These are phyloP conservation scores for Ophonus ardosiacus DNA, from an alignment of 2,888 invertebrate species.

Conservation along the genomic window DNA sequence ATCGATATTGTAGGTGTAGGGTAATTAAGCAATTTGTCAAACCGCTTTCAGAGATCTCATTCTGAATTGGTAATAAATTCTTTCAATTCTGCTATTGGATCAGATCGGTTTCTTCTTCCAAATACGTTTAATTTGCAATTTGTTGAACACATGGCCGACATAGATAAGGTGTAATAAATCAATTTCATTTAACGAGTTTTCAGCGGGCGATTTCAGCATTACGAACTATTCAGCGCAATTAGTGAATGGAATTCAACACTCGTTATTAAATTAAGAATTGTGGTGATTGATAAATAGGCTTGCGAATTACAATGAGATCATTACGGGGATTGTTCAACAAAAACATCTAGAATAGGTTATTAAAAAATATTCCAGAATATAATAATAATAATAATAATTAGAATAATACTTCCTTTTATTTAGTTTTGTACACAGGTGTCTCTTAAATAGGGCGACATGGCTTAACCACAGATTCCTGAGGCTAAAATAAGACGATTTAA, in stretches of 20 bases:
- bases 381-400: no score
- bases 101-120: not conserved
- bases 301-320: no score
- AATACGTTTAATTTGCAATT: slow-evolving; percentile 17
- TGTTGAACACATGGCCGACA: slow-evolving; percentile 1
- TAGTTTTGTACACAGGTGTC: no score
- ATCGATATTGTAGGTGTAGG: slow-evolving; percentile 1
- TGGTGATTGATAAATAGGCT: not conserved
- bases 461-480: no score
- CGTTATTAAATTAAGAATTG: not conserved
- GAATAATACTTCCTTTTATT: no score
- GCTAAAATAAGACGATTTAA: no score
- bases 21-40: slow-evolving; percentile 18
- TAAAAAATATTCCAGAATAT: no score
- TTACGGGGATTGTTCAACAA: no score
- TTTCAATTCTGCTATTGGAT: not conserved
- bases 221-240: not conserved
- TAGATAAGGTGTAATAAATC: slow-evolving; percentile 29
- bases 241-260: no score
- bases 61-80: slow-evolving; percentile 1
- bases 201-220: not conserved
- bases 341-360: no score
- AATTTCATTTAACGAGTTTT: slow-evolving; percentile 12
- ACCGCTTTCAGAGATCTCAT: slow-evolving; percentile 10
- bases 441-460: no score